phyloP scores from a whole-genome alignment of 2,113 vertebrate genomes.

The Myanophis thanlyinensis region DNA sequence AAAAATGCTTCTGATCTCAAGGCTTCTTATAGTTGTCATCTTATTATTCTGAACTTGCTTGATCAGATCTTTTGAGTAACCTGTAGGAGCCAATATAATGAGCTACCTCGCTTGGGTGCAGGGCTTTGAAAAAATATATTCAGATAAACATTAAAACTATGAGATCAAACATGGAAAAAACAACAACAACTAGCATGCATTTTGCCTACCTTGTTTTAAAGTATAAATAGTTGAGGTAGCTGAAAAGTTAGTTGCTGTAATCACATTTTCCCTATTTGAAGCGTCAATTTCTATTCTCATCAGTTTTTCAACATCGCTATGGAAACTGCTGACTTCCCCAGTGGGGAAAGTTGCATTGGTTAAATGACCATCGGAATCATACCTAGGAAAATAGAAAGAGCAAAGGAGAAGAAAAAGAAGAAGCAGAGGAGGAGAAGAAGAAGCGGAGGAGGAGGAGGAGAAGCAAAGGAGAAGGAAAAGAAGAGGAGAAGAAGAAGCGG shows the following conservation, averaged over 20 bases:
- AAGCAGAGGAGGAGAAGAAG: too few species aligned
- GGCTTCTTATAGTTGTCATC: neutral
- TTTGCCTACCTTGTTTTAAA: constrained; percentile 86
- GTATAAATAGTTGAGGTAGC: constrained; percentile 91
- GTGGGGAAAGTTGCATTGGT: constrained; percentile 93
- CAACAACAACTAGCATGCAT: neutral
- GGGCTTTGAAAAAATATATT: neutral
- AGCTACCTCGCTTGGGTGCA: constrained; percentile 24
- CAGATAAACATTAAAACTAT: neutral
- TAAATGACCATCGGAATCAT: constrained; percentile 87
- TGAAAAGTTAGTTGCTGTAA: constrained; percentile 92
- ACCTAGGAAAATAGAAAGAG: constrained; percentile 71
- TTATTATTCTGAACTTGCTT: neutral
- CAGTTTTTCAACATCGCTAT: constrained; percentile 88
- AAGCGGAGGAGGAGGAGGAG: too few species aligned
- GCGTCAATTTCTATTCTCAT: constrained; percentile 86
- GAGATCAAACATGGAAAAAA: neutral
- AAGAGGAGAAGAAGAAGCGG: too few species aligned
- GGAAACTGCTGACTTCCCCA: constrained; percentile 91
- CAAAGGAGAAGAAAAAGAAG: too few species aligned
- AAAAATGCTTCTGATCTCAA: neutral
- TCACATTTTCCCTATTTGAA: constrained; percentile 87
- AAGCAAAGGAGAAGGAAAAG: too few species aligned
- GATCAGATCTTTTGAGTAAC: constrained; percentile 28
- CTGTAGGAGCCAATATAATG: constrained; percentile 3